Evolutionary conservation across 2,888 invertebrate species (phyloP).

Genomic region (Drosophila koepferae): DNA sequence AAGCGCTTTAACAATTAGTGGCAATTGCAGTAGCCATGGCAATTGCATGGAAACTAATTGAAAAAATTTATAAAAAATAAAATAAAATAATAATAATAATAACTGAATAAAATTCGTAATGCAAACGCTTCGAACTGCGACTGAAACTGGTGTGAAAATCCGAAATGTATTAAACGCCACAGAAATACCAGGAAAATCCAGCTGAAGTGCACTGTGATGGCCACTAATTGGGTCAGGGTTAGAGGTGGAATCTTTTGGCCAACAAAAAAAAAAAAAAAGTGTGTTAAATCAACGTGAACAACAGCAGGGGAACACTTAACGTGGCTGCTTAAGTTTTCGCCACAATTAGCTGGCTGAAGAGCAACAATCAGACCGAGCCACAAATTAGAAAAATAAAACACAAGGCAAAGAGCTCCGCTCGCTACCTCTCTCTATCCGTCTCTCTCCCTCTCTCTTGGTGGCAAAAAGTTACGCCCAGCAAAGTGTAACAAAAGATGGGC

Average conservation of each 20-base stretch:
- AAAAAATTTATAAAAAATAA: background rate
- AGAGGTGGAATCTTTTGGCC: conserved; percentile 8
- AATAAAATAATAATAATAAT: background rate
- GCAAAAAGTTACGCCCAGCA: background rate
- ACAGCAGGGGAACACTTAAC: conserved; percentile 1
- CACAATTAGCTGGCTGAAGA: conserved; percentile 48
- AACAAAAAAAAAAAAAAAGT: background rate
- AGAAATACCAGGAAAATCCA: background rate
- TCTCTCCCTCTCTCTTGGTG: too few species aligned
- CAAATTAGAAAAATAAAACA: conserved; percentile 38
- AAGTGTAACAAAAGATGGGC: conserved; percentile 1
- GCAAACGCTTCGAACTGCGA: background rate
- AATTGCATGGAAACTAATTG: conserved; percentile 26
- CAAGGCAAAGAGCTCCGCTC: too few species aligned
- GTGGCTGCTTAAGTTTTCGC: conserved; percentile 35
- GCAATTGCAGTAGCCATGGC: conserved; percentile 2
- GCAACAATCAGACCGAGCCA: conserved; percentile 42
- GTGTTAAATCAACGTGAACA: conserved; percentile 23
- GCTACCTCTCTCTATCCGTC: too few species aligned
- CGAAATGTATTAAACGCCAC: background rate
- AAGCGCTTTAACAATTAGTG: conserved; percentile 12
- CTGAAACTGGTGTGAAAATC: background rate
- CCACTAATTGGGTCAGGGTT: conserved; percentile 39
- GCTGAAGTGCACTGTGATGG: conserved; percentile 13
- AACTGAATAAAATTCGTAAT: background rate